Conservation (phyloP, 2,113 vertebrate genomes). For the Meriones unguiculatus region DNA sequence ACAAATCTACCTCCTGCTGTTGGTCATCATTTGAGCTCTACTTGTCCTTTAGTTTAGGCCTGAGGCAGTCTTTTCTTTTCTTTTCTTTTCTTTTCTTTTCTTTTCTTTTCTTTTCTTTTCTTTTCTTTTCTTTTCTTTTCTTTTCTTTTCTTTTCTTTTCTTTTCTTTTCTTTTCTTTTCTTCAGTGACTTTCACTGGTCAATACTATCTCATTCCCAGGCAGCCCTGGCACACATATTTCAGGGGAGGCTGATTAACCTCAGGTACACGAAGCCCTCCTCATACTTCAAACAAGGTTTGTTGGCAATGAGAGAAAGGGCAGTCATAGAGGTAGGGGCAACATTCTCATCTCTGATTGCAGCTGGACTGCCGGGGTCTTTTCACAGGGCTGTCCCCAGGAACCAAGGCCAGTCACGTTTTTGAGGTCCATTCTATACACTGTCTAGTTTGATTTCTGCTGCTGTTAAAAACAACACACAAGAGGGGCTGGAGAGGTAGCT, state of each 20-base stretch:
- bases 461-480: neutral
- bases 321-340: neutral
- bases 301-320: neutral
- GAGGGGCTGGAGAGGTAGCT: no score
- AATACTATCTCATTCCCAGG: neutral
- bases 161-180: slow-evolving; percentile 2
- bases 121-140: neutral
- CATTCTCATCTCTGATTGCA: neutral
- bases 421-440: neutral
- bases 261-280: no score
- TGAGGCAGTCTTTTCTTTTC: no score
- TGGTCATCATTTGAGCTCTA: neutral
- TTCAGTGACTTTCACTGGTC: slow-evolving; percentile 32
- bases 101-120: slow-evolving; percentile 32
- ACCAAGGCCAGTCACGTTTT: neutral
- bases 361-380: neutral
- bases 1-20: neutral
- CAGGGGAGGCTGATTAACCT: slow-evolving; percentile 40
- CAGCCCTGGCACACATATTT: neutral
- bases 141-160: no score
- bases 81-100: neutral
- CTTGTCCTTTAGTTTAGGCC: neutral
- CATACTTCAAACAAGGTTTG: neutral
- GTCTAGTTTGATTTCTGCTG: neutral
- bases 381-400: neutral